Evolutionary conservation across 2,113 vertebrate genomes (phyloP), one percentile per base, ranked within the genome.

Genomic region (Loxodonta africana): DNA sequence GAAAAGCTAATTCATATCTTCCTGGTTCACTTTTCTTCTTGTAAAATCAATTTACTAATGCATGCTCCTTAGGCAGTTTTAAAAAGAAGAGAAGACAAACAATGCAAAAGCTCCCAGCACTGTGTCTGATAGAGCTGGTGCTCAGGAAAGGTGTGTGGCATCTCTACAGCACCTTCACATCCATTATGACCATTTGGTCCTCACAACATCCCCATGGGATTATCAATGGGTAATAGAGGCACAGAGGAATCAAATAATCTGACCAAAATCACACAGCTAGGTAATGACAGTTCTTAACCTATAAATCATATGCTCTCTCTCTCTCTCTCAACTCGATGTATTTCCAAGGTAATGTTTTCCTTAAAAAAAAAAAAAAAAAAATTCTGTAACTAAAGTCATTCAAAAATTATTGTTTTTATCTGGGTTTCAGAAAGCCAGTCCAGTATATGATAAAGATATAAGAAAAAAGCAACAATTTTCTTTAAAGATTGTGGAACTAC

Each of bases 1-100:
- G 41, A 46, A 88, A 94, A 94, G n/a, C 73, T 60, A 33, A 37
- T 94, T 96, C 37, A 93, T 62, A 96, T 91, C 77, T 80, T 30
- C 85, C 48, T 82, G 73, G 77, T 41, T 95, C 25, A 82, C 25
- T 69, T 90, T 57, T 60, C 82, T 97, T 67, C 85, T 90, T 94
- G 67, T 96, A 83, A 96, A 97, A 26, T 78, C 28, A n/a, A 92
- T 94, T 95, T 96, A 90, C 88, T 88, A 69, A 90, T 63, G 11
- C 17, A 51, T 0, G 77, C 20, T 62, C 44, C 76, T 90, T 92
- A 86, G 48, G 65, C 48, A 57, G 33, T 46, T 89, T 28, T 57
- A 80, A 91, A 87, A 65, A 89, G 48, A 91, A 85, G 18, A 92
- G n/a, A 94, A 69, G 46, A 84, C 12, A 82, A 6, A 62, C 57